Evolutionary conservation across 2,888 invertebrate species (phyloP), one percentile per base, ranked within the genome.

Genomic region (Drosophila pseudotalamancana): DNA sequence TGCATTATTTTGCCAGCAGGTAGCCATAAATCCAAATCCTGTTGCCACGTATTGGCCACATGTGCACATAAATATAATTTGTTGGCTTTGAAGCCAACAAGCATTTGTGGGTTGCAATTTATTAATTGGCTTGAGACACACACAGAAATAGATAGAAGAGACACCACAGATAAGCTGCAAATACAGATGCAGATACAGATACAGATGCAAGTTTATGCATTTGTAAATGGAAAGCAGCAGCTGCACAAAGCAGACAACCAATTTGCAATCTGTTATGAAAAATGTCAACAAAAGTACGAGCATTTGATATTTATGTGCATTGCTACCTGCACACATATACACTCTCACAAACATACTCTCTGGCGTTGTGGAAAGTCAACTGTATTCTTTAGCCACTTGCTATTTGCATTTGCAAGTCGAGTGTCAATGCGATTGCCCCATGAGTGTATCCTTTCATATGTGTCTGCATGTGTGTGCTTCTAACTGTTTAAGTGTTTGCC

Each of bases 261-360:
- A 81, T 84, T 81, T 81, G 77, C 71, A 73, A 83, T 84, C 65
- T 57, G 71, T 81, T 84, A 81, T 87, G 65, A 77, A 71, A 74
- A 81, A 62, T 80, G 81, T 76, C 73, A 74, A 63, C 68, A 77
- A 68, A 72, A 72, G 67, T 51, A 37, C 25, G 45, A 25, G 74
- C 53, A 61, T 80, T 72, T 60, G 55, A 81, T 77, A 76, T 76
- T 72, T 77, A 76, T 75, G 65, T 77, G 70, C 67, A 34, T 53
- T 63, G 48, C 77, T 61, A 77, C 65, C 80, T 66, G 50, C 19
- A 61, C 46, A 27, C 35, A 11, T 5, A 31, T 31, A 35, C 19
- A 25, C 27, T 46, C 9, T 29, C 39, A 40, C 19, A 16, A 23
- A 23, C 12, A 60, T 55, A 60, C 74, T 56, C 71, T 57, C 53